Evolutionary conservation across 2,797 vertebrate genomes (phyloP), one percentile per base, ranked within the genome.

Genomic region (Arremon aurantiirostris): DNA sequence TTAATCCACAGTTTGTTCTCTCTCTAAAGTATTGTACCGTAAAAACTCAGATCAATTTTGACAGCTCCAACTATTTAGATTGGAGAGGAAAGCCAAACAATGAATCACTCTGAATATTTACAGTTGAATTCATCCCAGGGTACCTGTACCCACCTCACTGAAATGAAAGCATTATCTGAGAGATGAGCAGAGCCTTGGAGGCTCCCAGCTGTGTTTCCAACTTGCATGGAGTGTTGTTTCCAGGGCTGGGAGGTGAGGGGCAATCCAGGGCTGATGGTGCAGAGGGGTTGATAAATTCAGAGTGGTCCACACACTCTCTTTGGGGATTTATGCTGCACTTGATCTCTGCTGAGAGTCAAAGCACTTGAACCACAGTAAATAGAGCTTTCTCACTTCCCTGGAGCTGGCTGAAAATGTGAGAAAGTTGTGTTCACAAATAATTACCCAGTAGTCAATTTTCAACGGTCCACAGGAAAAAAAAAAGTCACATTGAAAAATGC

Each of bases 71-170:
- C 91, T 96, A 94, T 96, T 97, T 96, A 95, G 93, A 91, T 82
- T 89, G 96, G 91, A 94, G 90, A 89, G 96, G 77, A 94, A 96
- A 96, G 59, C 90, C 94, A 96, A 97, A 96, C 94, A 94, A 71
- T 96, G 94, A 97, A 97, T 97, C 95, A 94, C 83, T 94, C 84
- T 95, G 94, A 93, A 95, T 96, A 93, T 95, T 95, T 95, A 96
- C 93, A 90, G 91, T 90, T 94, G 94, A 95, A 95, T 96, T 96
- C 85, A 89, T 95, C 94, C 95, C 95, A 93, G 63, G 95, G 63
- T 94, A 95, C 93, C 91, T 94, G 93, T 94, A 90, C 93, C 89
- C 87, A 89, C 94, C 93, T 96, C 80, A 82, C 85, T 89, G 82
- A 86, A 91, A 93, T 93, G 79, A 70, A 93, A 83, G 89, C 5